These are phyloP conservation scores for Hydrocynus forskahlii DNA, from an alignment of 2,797 vertebrate species.

Conservation along the genomic window DNA sequence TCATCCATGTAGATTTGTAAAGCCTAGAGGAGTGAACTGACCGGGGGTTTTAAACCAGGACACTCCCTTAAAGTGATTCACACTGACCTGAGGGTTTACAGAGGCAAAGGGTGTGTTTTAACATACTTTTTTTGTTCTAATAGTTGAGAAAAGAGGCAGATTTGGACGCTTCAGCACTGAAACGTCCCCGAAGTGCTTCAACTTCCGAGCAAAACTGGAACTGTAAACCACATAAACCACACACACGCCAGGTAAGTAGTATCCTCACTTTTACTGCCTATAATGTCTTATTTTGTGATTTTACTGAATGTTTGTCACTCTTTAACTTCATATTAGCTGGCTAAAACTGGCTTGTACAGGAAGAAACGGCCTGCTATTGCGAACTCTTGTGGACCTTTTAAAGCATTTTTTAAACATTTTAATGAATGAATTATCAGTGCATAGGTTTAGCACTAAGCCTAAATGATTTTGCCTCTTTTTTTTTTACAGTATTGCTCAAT, in stretches of 20 bases:
- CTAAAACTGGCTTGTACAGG: not conserved
- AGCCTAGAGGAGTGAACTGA: not conserved
- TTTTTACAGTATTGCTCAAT: not conserved
- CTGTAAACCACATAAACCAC: not conserved
- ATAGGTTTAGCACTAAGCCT: not conserved
- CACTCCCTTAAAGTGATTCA: not conserved
- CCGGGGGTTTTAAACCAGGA: not conserved
- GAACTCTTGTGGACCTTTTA: not conserved
- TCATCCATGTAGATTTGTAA: not conserved
- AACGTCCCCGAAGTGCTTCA: not conserved
- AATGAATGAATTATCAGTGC: too few species aligned
- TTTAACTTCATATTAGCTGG: not conserved
- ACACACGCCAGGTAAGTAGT: conserved; percentile 8
- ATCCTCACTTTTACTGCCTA: not conserved
- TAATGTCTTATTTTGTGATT: not conserved
- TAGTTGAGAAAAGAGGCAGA: not conserved
- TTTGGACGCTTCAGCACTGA: not conserved
- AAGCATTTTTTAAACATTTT: not conserved
- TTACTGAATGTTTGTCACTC: not conserved
- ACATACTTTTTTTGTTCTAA: not conserved
- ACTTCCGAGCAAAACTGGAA: not conserved
- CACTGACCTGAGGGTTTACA: not conserved
- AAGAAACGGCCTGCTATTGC: not conserved
- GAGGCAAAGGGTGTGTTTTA: not conserved
- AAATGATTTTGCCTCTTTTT: not conserved